These are phyloP conservation scores for Eremobia ochroleuca DNA, from an alignment of 2,888 invertebrate species.

Conservation along the genomic window DNA sequence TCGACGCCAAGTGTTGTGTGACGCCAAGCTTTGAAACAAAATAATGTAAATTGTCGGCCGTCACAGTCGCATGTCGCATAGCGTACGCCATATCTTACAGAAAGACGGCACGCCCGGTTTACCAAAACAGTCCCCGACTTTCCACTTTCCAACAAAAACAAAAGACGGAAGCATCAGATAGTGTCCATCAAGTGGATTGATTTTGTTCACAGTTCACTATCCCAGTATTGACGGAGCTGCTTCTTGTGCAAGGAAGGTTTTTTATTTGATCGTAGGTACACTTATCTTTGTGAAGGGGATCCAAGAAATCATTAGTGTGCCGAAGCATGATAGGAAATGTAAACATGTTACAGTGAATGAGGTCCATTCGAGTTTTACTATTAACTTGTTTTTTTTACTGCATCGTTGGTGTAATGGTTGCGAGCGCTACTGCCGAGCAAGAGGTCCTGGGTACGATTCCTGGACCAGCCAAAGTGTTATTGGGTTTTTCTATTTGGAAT, in stretches of 20 bases:
- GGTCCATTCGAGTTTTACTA: neutral
- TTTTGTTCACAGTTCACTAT: slow-evolving; percentile 47
- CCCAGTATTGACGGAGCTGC: slow-evolving; percentile 19
- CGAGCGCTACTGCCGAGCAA: no score
- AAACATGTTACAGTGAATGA: neutral
- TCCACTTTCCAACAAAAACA: slow-evolving; percentile 26
- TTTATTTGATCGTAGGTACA: slow-evolving; percentile 18
- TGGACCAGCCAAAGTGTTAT: neutral
- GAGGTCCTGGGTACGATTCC: neutral
- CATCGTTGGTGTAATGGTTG: neutral
- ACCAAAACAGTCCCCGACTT: neutral
- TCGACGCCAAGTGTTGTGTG: neutral
- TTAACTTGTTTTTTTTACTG: neutral
- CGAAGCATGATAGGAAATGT: neutral
- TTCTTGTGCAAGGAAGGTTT: slow-evolving; percentile 22
- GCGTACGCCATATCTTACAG: neutral
- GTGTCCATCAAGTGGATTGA: slow-evolving; percentile 62
- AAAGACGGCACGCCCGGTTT: neutral
- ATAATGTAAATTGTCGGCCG: neutral
- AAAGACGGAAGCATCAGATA: slow-evolving; percentile 53
- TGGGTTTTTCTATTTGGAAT: no score
- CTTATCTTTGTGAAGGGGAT: slow-evolving; percentile 8
- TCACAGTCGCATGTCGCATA: neutral
- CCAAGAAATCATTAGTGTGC: neutral
- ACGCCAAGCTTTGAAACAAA: neutral